Base-by-base conservation (phyloP, 2,113 vertebrate genomes). In the Pangasianodon hypophthalmus region DNA sequence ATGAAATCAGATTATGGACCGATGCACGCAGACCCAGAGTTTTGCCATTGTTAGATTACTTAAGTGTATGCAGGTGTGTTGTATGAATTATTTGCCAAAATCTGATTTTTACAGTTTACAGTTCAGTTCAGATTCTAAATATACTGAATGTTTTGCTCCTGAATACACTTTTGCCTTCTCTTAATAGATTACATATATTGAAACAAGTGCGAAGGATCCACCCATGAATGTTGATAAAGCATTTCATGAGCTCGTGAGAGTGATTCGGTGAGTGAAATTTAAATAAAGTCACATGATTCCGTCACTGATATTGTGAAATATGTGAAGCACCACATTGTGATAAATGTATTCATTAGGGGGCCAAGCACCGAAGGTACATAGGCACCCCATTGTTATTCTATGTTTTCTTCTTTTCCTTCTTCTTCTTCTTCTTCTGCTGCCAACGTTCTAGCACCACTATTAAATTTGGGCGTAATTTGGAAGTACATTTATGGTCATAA, bases 161-260 rank as follows among this genome's bases (percentile, higher is more conserved):
- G 18, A 54, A 18, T 14, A 26, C n/a, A 73, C 10, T 0, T 69
- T 37, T 16, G 44, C 9, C 16, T 86, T 32, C n/a, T 24, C 29
- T 14, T 90, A 37, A 56, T 52, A 99, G 98, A 99, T 99, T 94
- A 97, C 98, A 0, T 99, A 99, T 91, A 99, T 99, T 93, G 98
- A 99, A 96, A 99, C 98, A 6, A 99, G 98, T 87, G 98, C 98
- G 93, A 99, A 99, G 96, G 98, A 99, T 93, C 98, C 98, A 1
- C 98, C 98, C 58, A 97, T 98, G 93, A 99, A 99, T 0, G 98
- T 99, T 87, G 98, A 99, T 95, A 99, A 98, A 95, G 97, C 98
- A 46, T 99, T 99, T 95, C 98, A 99, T 2, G 98, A 99, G 92
- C 97, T 99, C 0, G 98, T 99, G 26, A 95, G 98, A 89, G 98